A percentile compares a stretch with the other conserved stretches of the same genome.
These are phyloP conservation scores for Drosophila borborema DNA, from an alignment of 2,888 invertebrate species.

Conservation along the genomic window DNA sequence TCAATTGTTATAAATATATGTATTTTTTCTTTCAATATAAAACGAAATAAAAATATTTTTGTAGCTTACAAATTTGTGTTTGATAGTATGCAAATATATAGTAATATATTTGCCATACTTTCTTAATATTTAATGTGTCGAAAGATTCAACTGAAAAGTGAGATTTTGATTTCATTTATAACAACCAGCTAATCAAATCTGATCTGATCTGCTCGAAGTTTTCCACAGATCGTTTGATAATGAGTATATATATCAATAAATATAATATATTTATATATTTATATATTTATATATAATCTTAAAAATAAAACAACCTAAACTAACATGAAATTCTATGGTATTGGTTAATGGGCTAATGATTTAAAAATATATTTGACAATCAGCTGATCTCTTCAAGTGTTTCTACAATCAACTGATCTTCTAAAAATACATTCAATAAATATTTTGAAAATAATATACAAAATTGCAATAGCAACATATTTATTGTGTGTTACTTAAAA, in stretches of 20 bases:
- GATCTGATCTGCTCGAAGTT: conserved; percentile 6
- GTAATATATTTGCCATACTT: no score
- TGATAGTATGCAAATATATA: background rate
- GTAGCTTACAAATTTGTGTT: no score
- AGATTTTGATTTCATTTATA: background rate
- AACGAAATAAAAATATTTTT: background rate
- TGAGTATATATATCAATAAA: background rate
- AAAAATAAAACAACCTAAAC: background rate
- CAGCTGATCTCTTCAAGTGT: background rate
- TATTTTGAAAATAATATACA: background rate
- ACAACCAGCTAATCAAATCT: background rate
- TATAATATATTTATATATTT: no score
- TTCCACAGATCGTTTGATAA: background rate
- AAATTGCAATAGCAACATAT: background rate
- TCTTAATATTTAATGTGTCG: background rate
- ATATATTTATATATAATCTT: background rate
- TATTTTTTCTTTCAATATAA: background rate
- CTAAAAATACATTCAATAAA: no score
- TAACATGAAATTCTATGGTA: background rate
- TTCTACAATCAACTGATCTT: no score
- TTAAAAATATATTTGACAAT: background rate
- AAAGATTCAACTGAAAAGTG: background rate
- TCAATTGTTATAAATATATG: background rate
- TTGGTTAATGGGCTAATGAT: background rate
- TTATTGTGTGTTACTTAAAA: background rate